Evolutionary conservation across 1,140 invertebrate genomes (phyloP).

Genomic region (Triops cancriformis): DNA sequence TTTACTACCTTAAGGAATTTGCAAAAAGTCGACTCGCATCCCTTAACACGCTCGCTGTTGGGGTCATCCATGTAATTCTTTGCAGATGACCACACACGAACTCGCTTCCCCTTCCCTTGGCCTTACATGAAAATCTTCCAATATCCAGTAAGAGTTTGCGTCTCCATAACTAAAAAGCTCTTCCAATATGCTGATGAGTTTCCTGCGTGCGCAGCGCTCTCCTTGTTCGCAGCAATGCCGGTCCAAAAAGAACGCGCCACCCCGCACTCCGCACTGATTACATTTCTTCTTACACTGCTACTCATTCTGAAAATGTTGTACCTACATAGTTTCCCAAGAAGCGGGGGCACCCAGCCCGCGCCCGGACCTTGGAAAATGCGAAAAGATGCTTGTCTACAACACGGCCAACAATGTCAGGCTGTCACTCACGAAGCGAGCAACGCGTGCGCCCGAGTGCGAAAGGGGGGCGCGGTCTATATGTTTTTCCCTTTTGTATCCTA

Average conservation of each 20-base stretch:
- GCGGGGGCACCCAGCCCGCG: not conserved
- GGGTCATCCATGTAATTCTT: not conserved
- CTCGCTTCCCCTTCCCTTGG: not conserved
- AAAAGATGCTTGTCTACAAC: not conserved
- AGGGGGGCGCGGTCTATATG: not conserved
- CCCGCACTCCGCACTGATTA: not conserved
- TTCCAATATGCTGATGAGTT: not conserved
- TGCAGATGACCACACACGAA: not conserved
- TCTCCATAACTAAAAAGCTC: not conserved
- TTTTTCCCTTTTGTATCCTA: constrained; percentile 10
- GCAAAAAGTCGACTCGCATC: too few relatives aligned
- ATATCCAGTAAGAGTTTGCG: not conserved
- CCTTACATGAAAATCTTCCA: not conserved
- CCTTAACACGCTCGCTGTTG: too few relatives aligned
- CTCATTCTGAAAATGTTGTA: not conserved
- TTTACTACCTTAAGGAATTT: too few relatives aligned
- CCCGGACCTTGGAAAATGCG: not conserved
- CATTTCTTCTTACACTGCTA: not conserved
- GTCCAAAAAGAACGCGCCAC: not conserved
- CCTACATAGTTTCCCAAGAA: not conserved
- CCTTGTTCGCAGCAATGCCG: not conserved
- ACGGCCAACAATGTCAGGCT: not conserved
- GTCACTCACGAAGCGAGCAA: not conserved
- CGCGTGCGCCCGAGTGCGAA: not conserved
- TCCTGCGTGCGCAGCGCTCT: not conserved